Evolutionary conservation across 2,113 vertebrate species (phyloP).

Genomic region (Acrocephalus arundinaceus): DNA sequence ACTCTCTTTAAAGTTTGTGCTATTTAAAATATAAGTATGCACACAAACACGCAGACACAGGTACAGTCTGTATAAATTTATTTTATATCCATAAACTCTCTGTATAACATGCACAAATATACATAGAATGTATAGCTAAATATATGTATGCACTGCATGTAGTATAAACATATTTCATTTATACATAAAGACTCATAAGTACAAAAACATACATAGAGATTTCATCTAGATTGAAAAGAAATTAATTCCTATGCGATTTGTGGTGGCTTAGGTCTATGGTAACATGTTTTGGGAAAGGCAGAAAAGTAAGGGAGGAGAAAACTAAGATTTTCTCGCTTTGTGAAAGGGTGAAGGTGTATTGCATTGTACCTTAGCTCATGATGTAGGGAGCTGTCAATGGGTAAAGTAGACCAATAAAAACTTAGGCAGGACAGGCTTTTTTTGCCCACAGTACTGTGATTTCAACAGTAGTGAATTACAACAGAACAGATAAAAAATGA

Average conservation of each 20-base stretch:
- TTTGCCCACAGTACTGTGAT: not conserved
- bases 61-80: not conserved
- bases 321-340: not conserved
- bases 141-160: rapidly evolving
- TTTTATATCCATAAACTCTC: not conserved
- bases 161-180: not conserved
- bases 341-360: not conserved
- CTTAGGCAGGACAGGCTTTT: not conserved
- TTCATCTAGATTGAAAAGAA: not conserved
- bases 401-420: not conserved
- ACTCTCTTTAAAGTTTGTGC: not conserved
- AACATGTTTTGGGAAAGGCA: not conserved
- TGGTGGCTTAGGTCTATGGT: not conserved
- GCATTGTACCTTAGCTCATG: not conserved
- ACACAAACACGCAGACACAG: not conserved
- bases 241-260: not conserved
- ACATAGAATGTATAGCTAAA: not conserved
- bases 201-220: not conserved
- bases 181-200: not conserved
- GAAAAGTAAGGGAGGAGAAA: not conserved
- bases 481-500: not conserved
- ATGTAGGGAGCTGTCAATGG: not conserved
- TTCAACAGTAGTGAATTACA: not conserved
- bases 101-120: not conserved
- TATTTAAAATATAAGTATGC: not conserved